phyloP scores from a whole-genome alignment of 2,888 invertebrate genomes.

The Parascotia fuliginaria region DNA sequence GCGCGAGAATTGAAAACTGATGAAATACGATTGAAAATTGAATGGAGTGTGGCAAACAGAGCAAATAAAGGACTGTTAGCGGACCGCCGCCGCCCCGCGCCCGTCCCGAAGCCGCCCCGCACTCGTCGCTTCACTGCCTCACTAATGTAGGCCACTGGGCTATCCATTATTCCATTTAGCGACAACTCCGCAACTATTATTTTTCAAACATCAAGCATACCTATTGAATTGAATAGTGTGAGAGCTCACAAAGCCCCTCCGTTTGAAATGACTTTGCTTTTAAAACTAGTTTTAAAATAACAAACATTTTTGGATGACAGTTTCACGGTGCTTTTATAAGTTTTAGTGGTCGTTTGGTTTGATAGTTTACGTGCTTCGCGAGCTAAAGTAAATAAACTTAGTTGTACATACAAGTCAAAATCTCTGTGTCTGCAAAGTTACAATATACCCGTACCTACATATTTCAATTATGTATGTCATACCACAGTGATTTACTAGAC shows the following conservation, averaged over 20 bases:
- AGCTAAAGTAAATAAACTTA: neutral
- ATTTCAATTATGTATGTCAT: too few relatives aligned
- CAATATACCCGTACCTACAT: too few relatives aligned
- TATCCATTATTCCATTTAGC: constrained; percentile 39
- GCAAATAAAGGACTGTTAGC: constrained; percentile 34
- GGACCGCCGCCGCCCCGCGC: constrained; percentile 13
- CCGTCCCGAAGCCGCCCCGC: constrained; percentile 17
- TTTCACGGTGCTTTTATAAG: constrained; percentile 2
- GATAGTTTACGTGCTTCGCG: constrained; percentile 5
- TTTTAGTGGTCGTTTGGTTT: neutral
- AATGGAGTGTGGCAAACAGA: constrained; percentile 43
- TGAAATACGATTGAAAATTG: constrained; percentile 47
- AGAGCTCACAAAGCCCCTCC: constrained; percentile 3
- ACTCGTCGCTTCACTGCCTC: constrained; percentile 15
- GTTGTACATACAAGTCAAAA: neutral
- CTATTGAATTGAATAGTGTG: constrained; percentile 25
- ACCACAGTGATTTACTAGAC: too few relatives aligned
- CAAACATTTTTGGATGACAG: constrained; percentile 31
- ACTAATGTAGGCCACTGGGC: constrained; percentile 45
- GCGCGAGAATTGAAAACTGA: constrained; percentile 51
- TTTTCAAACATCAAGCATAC: constrained; percentile 35
- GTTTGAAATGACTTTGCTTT: constrained; percentile 13
- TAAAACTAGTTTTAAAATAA: constrained; percentile 14
- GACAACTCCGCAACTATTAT: constrained; percentile 35
- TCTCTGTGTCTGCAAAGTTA: neutral